phyloP scores from a whole-genome alignment of 2,888 invertebrate genomes.

The Platycheirus rosarum region DNA sequence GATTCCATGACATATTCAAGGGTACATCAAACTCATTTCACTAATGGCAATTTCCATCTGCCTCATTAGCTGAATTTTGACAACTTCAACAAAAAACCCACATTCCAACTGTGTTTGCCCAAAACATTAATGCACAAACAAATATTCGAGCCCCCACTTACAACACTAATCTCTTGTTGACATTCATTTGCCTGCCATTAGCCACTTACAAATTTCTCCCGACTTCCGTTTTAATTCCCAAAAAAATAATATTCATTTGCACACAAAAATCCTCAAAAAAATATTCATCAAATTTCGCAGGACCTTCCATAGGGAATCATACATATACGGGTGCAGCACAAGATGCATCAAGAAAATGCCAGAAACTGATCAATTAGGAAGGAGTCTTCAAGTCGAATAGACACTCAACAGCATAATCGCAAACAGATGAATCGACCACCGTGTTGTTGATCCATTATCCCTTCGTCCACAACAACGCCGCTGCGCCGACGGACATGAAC shows the following conservation, averaged over 20 bases:
- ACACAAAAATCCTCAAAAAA: conserved; percentile 47
- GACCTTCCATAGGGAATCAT: background rate
- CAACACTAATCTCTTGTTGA: conserved; percentile 43
- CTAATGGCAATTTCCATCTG: too few relatives aligned
- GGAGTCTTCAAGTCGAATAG: conserved; percentile 44
- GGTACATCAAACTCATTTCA: too few relatives aligned
- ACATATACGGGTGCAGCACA: background rate
- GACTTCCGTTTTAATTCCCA: conserved; percentile 54
- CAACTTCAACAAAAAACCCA: conserved; percentile 51
- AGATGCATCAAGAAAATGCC: background rate
- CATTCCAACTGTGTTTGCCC: conserved; percentile 44
- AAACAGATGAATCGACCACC: conserved; percentile 70
- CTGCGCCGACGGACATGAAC: conserved; percentile 23
- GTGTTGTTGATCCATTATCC: conserved; percentile 73
- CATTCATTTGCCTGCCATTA: conserved; percentile 52
- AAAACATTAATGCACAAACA: conserved; percentile 54
- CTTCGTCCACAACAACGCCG: conserved; percentile 19
- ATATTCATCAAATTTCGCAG: conserved; percentile 32
- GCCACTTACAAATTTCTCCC: conserved; percentile 60
- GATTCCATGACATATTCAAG: too few relatives aligned
- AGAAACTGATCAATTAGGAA: conserved; percentile 56
- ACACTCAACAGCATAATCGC: conserved; percentile 57
- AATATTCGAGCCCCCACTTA: conserved; percentile 53
- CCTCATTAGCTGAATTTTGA: conserved; percentile 19
- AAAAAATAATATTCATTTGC: conserved; percentile 36